These are phyloP conservation scores for Ceratina japonica DNA, from an alignment of 1,140 invertebrate genomes.

Conservation along the genomic window DNA sequence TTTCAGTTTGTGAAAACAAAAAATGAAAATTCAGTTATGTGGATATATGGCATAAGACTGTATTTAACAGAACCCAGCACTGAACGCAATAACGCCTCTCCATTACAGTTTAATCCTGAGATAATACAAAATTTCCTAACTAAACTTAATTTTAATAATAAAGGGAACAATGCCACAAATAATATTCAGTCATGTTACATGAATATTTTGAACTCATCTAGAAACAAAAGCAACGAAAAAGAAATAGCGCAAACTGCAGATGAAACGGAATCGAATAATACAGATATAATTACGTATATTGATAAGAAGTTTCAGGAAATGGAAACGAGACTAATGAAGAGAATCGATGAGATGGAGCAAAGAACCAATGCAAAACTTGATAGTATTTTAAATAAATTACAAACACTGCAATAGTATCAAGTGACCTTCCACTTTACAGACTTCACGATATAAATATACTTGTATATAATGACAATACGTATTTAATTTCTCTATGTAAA, in stretches of 20 bases:
- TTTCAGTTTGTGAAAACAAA: slow-evolving; percentile 77
- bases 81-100: slow-evolving; percentile 22
- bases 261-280: slow-evolving; percentile 20
- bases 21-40: slow-evolving; percentile 71
- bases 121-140: slow-evolving; percentile 66
- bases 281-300: slow-evolving; percentile 66
- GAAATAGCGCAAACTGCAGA: slow-evolving; percentile 22
- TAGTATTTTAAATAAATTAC: slow-evolving; percentile 62
- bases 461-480: slow-evolving; percentile 28
- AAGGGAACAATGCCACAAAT: slow-evolving; percentile 43
- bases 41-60: slow-evolving; percentile 77
- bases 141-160: slow-evolving; percentile 57
- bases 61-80: slow-evolving; percentile 64
- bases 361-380: slow-evolving; percentile 72
- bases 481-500: slow-evolving; percentile 15
- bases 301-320: slow-evolving; percentile 73
- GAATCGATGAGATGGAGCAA: slow-evolving; percentile 68
- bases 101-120: slow-evolving; percentile 66
- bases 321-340: slow-evolving; percentile 69
- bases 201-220: slow-evolving; percentile 39
- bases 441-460: neutral
- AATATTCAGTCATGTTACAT: slow-evolving; percentile 47
- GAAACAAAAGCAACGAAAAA: slow-evolving; percentile 24
- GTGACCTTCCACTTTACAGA: slow-evolving; percentile 18
- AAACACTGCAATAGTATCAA: slow-evolving; percentile 32